Evolutionary conservation across 1,140 invertebrate species (phyloP).

Genomic region (Fopius arisanus): DNA sequence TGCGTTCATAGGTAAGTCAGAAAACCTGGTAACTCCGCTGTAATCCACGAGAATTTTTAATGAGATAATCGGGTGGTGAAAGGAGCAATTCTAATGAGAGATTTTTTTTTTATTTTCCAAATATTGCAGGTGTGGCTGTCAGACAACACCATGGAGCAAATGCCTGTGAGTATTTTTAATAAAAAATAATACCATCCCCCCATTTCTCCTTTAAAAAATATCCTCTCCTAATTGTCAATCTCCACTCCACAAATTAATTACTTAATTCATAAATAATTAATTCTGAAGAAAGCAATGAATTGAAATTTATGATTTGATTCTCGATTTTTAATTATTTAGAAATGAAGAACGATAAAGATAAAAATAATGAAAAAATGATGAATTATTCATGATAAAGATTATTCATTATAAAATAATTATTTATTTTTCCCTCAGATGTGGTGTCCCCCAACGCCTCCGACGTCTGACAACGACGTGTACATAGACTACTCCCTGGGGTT

Average conservation of each 20-base stretch:
- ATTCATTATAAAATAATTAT: constrained; percentile 5
- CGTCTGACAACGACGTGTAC: constrained; percentile 90
- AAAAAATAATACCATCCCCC: not conserved
- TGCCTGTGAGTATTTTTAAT: constrained; percentile 76
- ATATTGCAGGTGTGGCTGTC: constrained; percentile 77
- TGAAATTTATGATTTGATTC: too few relatives aligned
- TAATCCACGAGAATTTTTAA: not conserved
- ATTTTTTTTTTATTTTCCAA: constrained; percentile 5
- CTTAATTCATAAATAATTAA: too few relatives aligned
- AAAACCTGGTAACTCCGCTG: constrained; percentile 34
- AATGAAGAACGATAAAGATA: too few relatives aligned
- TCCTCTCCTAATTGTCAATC: too few relatives aligned
- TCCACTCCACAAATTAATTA: too few relatives aligned
- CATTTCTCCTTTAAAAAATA: too few relatives aligned
- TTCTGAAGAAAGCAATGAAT: too few relatives aligned
- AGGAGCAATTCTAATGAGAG: not conserved
- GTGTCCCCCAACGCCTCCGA: constrained; percentile 93
- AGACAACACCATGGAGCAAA: constrained; percentile 73
- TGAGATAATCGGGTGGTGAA: not conserved
- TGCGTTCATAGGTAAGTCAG: constrained; percentile 25
- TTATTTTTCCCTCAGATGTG: constrained; percentile 76
- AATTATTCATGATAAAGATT: not conserved
- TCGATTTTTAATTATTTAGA: too few relatives aligned
- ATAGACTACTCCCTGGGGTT: constrained; percentile 85
- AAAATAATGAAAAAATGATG: too few relatives aligned